phyloP scores from a whole-genome alignment of 2,888 invertebrate genomes.

The Heliconius ismenius region DNA sequence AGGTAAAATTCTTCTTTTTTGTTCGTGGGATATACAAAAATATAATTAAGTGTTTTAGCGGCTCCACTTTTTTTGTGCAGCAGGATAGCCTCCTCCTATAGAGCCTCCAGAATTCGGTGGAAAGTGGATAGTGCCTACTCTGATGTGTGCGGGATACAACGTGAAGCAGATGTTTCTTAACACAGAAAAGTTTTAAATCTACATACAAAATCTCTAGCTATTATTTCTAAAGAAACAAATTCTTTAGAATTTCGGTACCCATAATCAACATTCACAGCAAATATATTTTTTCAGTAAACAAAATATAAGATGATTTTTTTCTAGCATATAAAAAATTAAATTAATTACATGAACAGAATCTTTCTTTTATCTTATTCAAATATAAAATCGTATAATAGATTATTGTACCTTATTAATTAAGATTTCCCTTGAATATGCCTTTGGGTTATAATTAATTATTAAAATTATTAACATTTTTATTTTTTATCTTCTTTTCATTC shows the following conservation, averaged over 20 bases:
- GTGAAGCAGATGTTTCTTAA: background rate
- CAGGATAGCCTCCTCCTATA: too few species aligned
- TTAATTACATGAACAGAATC: constrained; percentile 22
- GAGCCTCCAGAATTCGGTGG: too few species aligned
- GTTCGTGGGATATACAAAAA: background rate
- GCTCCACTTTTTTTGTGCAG: too few species aligned
- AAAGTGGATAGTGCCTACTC: too few species aligned
- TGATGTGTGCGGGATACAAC: too few species aligned
- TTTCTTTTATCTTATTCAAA: constrained; percentile 32
- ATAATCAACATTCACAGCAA: background rate
- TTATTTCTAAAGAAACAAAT: background rate
- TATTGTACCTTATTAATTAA: constrained; percentile 48
- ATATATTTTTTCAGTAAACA: background rate
- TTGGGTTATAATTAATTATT: constrained; percentile 44
- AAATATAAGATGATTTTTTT: background rate
- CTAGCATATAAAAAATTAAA: background rate
- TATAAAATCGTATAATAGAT: constrained; percentile 15
- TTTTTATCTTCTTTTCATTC: constrained; percentile 52
- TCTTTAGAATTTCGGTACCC: background rate
- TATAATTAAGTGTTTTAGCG: too few species aligned
- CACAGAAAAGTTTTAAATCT: background rate
- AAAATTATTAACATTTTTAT: constrained; percentile 29
- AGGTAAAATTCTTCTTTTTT: constrained; percentile 31
- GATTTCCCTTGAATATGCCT: constrained; percentile 42
- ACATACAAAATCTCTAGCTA: background rate